Evolutionary conservation across 2,113 vertebrate species (phyloP).

Genomic region (Paraplagusia blochii): DNA sequence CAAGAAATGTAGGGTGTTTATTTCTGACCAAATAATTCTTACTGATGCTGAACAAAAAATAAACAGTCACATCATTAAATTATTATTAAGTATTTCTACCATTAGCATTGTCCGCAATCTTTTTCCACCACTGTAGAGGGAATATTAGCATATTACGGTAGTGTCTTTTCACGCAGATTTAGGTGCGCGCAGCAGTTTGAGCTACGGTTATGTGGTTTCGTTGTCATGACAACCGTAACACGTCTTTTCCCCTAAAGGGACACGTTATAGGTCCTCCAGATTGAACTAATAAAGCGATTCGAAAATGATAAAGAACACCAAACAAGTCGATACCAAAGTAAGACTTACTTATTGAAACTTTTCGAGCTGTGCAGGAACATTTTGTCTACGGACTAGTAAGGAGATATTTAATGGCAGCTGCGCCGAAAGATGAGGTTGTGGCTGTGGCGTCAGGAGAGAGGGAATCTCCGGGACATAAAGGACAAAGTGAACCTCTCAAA

Average conservation of each 20-base stretch:
- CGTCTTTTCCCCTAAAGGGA: background rate
- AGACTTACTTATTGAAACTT: too few species aligned
- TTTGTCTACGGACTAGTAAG: too few species aligned
- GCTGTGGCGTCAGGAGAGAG: background rate
- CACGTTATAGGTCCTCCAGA: background rate
- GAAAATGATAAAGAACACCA: background rate
- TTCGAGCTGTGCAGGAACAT: too few species aligned
- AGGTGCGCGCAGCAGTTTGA: accelerated
- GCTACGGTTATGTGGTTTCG: conserved; percentile 34
- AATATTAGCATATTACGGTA: background rate
- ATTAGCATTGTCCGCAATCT: too few species aligned
- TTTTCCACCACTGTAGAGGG: too few species aligned
- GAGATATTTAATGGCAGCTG: conserved; percentile 40
- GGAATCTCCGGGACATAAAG: background rate
- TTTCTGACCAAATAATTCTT: too few species aligned
- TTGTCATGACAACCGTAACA: conserved; percentile 43
- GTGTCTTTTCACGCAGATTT: background rate
- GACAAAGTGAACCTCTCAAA: conserved; percentile 4
- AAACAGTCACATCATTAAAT: too few species aligned
- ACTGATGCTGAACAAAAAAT: too few species aligned
- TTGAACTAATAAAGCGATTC: too few species aligned
- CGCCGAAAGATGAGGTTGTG: background rate
- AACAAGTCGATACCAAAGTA: too few species aligned
- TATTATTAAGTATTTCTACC: too few species aligned
- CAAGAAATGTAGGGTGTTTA: too few species aligned